Evolutionary conservation across 2,113 vertebrate species (phyloP), one percentile per base, ranked within the genome.

Genomic region (Lutjanus erythropterus): DNA sequence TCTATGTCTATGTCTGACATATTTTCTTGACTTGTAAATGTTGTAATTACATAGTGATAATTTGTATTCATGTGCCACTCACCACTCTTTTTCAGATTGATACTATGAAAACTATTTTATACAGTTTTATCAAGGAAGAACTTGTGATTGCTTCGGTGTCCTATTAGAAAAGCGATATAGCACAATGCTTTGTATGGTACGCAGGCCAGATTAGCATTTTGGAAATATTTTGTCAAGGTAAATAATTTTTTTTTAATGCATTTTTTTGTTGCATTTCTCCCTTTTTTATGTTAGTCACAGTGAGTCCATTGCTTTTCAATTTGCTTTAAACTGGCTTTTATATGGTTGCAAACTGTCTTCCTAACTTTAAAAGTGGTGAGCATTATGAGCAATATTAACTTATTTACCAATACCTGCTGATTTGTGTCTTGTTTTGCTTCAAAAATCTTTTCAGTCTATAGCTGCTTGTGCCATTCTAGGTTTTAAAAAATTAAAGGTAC

Each of bases 21-120:
- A 93, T 88, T 93, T 89, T 91, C 89, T 85, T 47, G 53, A 93
- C 81, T 89, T 96, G 93, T 96, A 96, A 94, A 95, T 95, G 94
- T 91, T 95, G 94, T 94, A 96, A 94, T 95, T 81, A 80, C 89
- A 88, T 78, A 93, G 90, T 91, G 86, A 84, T 67, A 76, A 92
- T 95, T 92, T 94, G 95, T 96, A 96, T 94, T 93, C 88, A 92
- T 89, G 88, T 92, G 89, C 89, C 93, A 95, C 87, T 90, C 86
- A 83, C 75, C 81, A 70, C 77, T 91, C 92, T 89, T 94, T 94
- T 90, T 90, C 74, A 86, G 75, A 85, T 59, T 79, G 75, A 78
- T 81, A 87, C 71, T 72, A 78, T 82, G 58, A 88, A 49, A 85
- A 74, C n/a, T 46, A 72, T 94, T 92, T 94, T 94, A 76, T 94